A percentile compares a stretch with the other conserved stretches of the same genome.
Evolutionary conservation across 1,140 invertebrate species (phyloP).

Genomic region (Thaumetopoea pityocampa): DNA sequence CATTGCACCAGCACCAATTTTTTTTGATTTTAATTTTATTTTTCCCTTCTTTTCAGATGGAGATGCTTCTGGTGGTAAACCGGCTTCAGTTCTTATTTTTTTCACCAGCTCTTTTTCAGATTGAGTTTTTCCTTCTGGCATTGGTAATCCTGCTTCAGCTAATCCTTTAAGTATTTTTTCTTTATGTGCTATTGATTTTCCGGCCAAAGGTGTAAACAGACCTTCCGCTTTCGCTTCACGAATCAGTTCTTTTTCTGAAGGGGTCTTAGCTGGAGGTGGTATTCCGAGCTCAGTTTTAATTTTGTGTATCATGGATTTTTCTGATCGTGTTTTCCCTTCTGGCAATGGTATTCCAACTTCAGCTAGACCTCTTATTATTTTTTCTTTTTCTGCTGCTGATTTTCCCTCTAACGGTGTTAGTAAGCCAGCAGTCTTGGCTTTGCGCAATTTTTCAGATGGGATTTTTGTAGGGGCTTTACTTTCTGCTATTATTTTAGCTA

Average conservation of each 20-base stretch:
- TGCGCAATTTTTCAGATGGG: conserved; percentile 22
- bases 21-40: conserved; percentile 34
- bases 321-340: conserved; percentile 20
- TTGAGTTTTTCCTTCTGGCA: conserved; percentile 21
- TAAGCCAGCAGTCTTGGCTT: too few species aligned
- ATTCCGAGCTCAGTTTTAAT: conserved; percentile 3
- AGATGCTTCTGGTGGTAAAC: conserved; percentile 14
- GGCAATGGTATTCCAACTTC: conserved; percentile 19
- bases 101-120: conserved; percentile 22
- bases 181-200: conserved; percentile 35
- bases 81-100: conserved; percentile 20
- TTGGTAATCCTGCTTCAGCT: conserved; percentile 25
- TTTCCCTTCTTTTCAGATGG: conserved; percentile 27
- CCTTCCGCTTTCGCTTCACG: conserved; percentile 28
- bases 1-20: conserved; percentile 16
- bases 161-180: conserved; percentile 37
- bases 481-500: conserved; percentile 14
- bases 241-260: conserved; percentile 7
- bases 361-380: conserved; percentile 16
- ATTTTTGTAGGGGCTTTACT: too few species aligned
- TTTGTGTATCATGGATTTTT: conserved; percentile 22
- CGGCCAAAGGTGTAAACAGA: conserved; percentile 34
- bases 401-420: conserved; percentile 20
- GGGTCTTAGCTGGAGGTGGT: conserved; percentile 18
- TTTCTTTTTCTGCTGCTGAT: conserved; percentile 20